Evolutionary conservation across 2,113 vertebrate species (phyloP).

Genomic region (Phalacrocorax pelagicus): DNA sequence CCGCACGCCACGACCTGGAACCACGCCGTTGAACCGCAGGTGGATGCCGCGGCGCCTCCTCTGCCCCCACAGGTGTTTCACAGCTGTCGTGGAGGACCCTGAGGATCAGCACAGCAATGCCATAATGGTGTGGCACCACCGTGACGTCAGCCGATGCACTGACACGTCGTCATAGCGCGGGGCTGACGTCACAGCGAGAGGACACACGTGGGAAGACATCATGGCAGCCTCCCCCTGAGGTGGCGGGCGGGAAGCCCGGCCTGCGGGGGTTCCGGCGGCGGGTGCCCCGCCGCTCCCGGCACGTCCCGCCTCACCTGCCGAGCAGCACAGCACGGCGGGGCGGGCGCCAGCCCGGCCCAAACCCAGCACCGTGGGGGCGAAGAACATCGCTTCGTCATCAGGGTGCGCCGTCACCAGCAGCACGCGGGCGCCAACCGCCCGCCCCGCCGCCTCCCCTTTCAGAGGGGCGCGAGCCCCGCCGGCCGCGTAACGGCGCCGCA

Average conservation of each 20-base stretch:
- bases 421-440: too few relatives aligned
- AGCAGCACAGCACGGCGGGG: too few relatives aligned
- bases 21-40: fast-evolving
- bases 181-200: neutral
- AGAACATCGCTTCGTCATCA: too few relatives aligned
- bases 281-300: neutral
- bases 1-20: fast-evolving
- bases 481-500: too few relatives aligned
- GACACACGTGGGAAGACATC: fast-evolving
- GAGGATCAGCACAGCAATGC: neutral
- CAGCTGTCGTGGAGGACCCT: fast-evolving
- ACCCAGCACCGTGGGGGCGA: too few relatives aligned
- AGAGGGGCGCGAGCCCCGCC: too few relatives aligned
- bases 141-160: neutral
- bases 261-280: neutral
- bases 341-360: too few relatives aligned
- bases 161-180: neutral
- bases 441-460: too few relatives aligned
- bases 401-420: too few relatives aligned
- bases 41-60: fast-evolving
- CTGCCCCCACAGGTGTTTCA: fast-evolving
- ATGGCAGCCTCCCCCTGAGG: neutral
- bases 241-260: neutral
- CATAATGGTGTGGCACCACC: fast-evolving
- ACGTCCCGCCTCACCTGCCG: too few relatives aligned